Conservation (phyloP, 2,888 invertebrate genomes). For the Leptopterna dolabrata region DNA sequence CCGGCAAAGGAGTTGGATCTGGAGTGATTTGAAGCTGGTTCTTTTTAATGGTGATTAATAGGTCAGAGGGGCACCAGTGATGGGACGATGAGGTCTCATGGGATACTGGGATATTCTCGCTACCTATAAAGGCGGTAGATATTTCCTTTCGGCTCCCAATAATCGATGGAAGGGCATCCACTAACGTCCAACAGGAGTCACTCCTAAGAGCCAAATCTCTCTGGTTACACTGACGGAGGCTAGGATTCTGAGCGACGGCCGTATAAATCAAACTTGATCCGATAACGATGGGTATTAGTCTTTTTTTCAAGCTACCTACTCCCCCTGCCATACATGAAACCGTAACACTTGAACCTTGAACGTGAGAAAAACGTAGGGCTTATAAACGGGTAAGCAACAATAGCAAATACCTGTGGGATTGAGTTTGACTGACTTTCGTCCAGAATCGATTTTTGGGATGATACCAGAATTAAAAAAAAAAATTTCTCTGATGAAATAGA, state of each 20-base stretch:
- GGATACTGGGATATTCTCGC: neutral
- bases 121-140: neutral
- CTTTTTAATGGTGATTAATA: constrained; percentile 34
- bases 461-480: no score
- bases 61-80: constrained; percentile 12
- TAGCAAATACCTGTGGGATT: no score
- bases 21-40: constrained; percentile 22
- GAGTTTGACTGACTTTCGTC: no score
- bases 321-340: neutral
- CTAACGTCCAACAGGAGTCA: constrained; percentile 25
- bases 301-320: neutral
- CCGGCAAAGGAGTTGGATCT: constrained; percentile 6
- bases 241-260: neutral
- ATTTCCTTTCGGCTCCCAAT: neutral
- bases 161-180: constrained; percentile 21
- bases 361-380: no score
- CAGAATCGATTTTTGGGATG: no score
- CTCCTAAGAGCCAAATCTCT: neutral
- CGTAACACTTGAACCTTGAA: no score
- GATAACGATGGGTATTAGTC: neutral
- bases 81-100: constrained; percentile 9
- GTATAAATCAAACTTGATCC: constrained; percentile 7
- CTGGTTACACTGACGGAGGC: neutral
- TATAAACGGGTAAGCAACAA: no score
- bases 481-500: no score